These are phyloP conservation scores for Trichomycterus rosablanca DNA, from an alignment of 2,113 vertebrate genomes.

Conservation along the genomic window DNA sequence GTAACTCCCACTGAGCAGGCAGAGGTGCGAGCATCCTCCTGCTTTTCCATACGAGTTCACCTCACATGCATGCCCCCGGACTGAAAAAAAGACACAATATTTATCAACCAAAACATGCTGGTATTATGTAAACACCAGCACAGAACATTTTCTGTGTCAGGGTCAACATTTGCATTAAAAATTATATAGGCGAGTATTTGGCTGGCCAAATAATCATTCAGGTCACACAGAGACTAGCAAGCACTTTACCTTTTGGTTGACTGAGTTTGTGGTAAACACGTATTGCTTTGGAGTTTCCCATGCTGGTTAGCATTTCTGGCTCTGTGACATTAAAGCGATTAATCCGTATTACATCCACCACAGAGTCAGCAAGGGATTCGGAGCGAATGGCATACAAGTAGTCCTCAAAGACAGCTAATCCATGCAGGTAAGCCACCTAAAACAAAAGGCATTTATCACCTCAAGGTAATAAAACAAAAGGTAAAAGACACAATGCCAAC, in stretches of 20 bases:
- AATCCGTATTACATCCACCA: slow-evolving; percentile 75
- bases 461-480: slow-evolving; percentile 6
- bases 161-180: no score
- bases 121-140: no score
- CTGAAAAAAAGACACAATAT: slow-evolving; percentile 62
- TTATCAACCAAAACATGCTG: slow-evolving; percentile 16
- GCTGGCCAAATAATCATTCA: no score
- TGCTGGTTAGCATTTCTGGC: slow-evolving; percentile 65
- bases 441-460: slow-evolving; percentile 42
- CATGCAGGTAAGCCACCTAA: slow-evolving; percentile 83
- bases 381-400: slow-evolving; percentile 83
- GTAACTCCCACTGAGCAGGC: slow-evolving; percentile 88
- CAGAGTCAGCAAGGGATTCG: slow-evolving; percentile 61
- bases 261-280: slow-evolving; percentile 85
- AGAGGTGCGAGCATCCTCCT: slow-evolving; percentile 90
- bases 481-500: background rate
- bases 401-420: slow-evolving; percentile 89
- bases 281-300: slow-evolving; percentile 72
- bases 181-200: no score
- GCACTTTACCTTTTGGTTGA: slow-evolving; percentile 81
- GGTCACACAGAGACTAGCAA: no score
- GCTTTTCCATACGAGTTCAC: slow-evolving; percentile 74
- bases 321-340: slow-evolving; percentile 87
- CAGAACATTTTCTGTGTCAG: no score
- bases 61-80: slow-evolving; percentile 88